A percentile compares a stretch with the other conserved stretches of the same genome.
Conservation (phyloP, 2,888 invertebrate genomes). For the Metallyticus violacea region DNA sequence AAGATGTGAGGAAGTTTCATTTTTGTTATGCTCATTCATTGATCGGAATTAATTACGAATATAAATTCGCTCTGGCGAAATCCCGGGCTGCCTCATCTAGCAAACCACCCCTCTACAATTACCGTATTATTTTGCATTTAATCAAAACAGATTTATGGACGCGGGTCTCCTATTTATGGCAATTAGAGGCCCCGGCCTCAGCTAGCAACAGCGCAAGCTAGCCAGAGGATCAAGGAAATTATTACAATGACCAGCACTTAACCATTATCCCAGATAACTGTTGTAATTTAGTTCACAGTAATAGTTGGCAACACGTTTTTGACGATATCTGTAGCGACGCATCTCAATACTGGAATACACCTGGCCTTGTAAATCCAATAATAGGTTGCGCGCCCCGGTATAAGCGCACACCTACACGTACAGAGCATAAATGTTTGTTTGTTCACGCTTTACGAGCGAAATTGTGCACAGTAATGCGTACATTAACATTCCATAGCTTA, state of each 20-base stretch:
- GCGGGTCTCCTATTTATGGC: not conserved
- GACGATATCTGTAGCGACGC: not conserved
- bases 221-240: not conserved
- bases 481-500: not conserved
- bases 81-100: not conserved
- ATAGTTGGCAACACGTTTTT: not conserved
- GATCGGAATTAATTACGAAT: not conserved
- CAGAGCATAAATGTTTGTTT: too few relatives aligned
- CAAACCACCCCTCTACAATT: not conserved
- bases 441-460: not conserved
- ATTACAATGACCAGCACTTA: not conserved
- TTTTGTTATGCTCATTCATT: not conserved
- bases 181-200: not conserved
- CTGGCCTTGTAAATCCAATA: not conserved
- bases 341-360: too few relatives aligned
- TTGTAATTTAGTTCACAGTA: not conserved
- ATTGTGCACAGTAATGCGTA: not conserved
- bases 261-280: not conserved
- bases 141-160: not conserved
- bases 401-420: too few relatives aligned
- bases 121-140: not conserved
- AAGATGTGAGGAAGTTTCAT: not conserved
- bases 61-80: not conserved
- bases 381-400: too few relatives aligned
- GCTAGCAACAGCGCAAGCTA: too few relatives aligned